phyloP scores from a whole-genome alignment of 2,888 invertebrate genomes.

The Rhingia campestris region DNA sequence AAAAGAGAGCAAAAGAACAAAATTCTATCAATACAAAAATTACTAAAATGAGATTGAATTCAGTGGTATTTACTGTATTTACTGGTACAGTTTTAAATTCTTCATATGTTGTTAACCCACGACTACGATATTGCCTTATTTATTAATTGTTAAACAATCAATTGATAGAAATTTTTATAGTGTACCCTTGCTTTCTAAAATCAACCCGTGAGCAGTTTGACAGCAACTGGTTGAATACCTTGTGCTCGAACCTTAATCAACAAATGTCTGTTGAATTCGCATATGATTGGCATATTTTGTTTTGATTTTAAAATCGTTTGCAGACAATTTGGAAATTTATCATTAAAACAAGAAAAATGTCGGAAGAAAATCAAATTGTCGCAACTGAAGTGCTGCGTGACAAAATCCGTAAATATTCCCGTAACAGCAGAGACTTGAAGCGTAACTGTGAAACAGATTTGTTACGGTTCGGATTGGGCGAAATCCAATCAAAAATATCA shows the following conservation, averaged over 20 bases:
- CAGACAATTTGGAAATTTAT: no score
- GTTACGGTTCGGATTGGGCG: slow-evolving; percentile 79
- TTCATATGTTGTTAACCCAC: no score
- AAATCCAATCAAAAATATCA: slow-evolving; percentile 77
- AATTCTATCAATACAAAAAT: no score
- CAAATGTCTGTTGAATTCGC: not conserved
- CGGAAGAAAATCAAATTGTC: slow-evolving; percentile 46
- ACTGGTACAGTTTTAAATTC: no score
- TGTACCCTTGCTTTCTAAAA: no score
- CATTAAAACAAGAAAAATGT: slow-evolving; percentile 15
- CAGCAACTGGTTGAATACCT: not conserved
- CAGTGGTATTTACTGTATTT: no score
- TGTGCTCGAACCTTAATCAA: not conserved
- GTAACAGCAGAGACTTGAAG: slow-evolving; percentile 76
- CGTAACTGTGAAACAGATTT: slow-evolving; percentile 78
- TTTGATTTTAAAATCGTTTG: not conserved
- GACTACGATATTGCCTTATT: no score
- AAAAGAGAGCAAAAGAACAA: no score
- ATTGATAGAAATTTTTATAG: no score
- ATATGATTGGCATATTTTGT: not conserved
- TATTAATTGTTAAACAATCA: no score
- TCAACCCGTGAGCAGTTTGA: slow-evolving; percentile 1
- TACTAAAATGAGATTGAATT: no score
- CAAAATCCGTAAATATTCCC: slow-evolving; percentile 78
- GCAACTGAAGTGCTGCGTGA: slow-evolving; percentile 71